These are phyloP conservation scores for Dermatemys mawii DNA, from an alignment of 2,113 vertebrate species.

Conservation along the genomic window DNA sequence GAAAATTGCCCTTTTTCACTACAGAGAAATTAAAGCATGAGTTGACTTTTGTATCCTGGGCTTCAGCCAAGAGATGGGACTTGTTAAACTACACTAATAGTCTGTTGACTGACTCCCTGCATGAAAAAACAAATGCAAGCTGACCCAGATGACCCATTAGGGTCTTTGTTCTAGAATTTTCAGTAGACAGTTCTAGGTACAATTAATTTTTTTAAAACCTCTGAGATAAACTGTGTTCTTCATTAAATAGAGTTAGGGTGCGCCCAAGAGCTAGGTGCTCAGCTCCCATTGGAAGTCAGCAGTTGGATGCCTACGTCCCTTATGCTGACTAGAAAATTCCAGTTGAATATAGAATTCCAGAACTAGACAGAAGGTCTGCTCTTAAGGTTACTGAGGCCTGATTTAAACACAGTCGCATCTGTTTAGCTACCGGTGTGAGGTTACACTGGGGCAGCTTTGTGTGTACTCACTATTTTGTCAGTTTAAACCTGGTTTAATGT, in stretches of 20 bases:
- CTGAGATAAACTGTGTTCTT: too few relatives aligned
- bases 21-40: neutral
- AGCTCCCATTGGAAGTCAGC: neutral
- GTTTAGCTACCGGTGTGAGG: neutral
- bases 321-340: neutral
- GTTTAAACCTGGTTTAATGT: neutral
- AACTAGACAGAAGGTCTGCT: neutral
- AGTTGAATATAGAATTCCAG: neutral
- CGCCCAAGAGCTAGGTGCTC: neutral
- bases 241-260: rapidly evolving
- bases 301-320: neutral
- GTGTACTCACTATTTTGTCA: neutral
- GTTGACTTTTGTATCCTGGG: neutral
- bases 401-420: neutral
- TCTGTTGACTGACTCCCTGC: neutral
- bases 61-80: neutral
- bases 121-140: neutral
- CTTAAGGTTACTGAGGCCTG: neutral
- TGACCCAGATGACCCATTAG: neutral
- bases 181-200: neutral
- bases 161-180: neutral
- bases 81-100: neutral
- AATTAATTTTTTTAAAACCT: too few relatives aligned
- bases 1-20: neutral
- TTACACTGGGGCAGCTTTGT: neutral